Percentiles rank a stretch among this genome's conserved stretches.
Evolutionary conservation across 2,888 invertebrate genomes (phyloP).

Genomic region (Pseudococcus viburni): DNA sequence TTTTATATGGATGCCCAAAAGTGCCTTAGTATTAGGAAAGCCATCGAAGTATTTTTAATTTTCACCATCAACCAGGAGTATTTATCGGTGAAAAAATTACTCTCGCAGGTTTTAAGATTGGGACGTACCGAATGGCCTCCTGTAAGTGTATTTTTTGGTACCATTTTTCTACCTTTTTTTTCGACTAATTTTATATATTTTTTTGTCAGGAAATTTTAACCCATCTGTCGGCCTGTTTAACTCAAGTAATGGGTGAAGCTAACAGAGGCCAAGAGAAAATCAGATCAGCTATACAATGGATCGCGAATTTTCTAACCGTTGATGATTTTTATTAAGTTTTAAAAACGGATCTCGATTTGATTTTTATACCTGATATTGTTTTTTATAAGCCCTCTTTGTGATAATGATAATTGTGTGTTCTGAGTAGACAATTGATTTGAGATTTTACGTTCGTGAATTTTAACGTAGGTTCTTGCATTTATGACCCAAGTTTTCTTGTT

Average conservation of each 20-base stretch:
- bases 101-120: constrained; percentile 51
- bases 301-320: not conserved
- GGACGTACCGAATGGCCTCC: constrained; percentile 28
- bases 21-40: not conserved
- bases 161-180: not conserved
- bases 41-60: not conserved
- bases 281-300: constrained; percentile 18
- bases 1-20: not conserved
- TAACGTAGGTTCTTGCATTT: not conserved
- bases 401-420: constrained; percentile 48
- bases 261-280: constrained; percentile 18
- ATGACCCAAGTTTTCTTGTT: not conserved
- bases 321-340: constrained; percentile 3
- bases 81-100: constrained; percentile 17
- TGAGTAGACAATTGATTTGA: not conserved
- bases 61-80: constrained; percentile 45
- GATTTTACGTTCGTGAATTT: not conserved
- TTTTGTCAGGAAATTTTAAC: constrained; percentile 22
- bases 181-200: not conserved
- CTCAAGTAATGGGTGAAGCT: not conserved
- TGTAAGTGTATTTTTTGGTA: not conserved
- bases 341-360: not conserved
- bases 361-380: not conserved
- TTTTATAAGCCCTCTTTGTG: constrained; percentile 5
- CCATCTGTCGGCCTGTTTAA: not conserved